Conservation (phyloP, 2,888 invertebrate species). For the Theristus sp. region DNA sequence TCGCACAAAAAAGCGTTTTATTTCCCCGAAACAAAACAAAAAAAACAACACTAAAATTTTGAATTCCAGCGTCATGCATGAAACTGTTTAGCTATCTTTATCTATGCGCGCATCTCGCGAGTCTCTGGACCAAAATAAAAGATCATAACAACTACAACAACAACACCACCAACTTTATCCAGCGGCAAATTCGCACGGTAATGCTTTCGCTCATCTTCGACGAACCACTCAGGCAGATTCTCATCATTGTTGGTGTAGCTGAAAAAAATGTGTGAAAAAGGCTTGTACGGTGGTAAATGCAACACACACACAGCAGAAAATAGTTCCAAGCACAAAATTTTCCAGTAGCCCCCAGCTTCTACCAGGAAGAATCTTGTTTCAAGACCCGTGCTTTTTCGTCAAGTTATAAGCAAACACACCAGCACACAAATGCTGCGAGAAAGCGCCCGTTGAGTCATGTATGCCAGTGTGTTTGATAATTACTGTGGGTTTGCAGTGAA, state of each 20-base stretch:
- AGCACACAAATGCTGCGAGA: neutral
- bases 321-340: too few species aligned
- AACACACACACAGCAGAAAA: too few species aligned
- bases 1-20: too few species aligned
- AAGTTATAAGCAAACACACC: neutral
- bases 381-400: too few species aligned
- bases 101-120: too few species aligned
- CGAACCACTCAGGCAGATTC: conserved; percentile 85
- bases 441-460: too few species aligned
- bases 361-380: too few species aligned
- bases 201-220: conserved; percentile 73
- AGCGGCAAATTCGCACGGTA: conserved; percentile 64
- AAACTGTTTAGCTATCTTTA: neutral
- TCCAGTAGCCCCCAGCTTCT: too few species aligned
- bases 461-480: too few species aligned
- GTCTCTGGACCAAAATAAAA: neutral
- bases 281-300: neutral
- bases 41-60: neutral
- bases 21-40: neutral
- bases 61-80: too few species aligned
- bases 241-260: conserved; percentile 71
- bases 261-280: conserved; percentile 3
- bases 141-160: neutral
- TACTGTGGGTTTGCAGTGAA: too few species aligned
- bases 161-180: conserved; percentile 45